These are phyloP conservation scores for Nothoprocta pentlandii DNA, from an alignment of 2,113 vertebrate genomes.

Conservation along the genomic window DNA sequence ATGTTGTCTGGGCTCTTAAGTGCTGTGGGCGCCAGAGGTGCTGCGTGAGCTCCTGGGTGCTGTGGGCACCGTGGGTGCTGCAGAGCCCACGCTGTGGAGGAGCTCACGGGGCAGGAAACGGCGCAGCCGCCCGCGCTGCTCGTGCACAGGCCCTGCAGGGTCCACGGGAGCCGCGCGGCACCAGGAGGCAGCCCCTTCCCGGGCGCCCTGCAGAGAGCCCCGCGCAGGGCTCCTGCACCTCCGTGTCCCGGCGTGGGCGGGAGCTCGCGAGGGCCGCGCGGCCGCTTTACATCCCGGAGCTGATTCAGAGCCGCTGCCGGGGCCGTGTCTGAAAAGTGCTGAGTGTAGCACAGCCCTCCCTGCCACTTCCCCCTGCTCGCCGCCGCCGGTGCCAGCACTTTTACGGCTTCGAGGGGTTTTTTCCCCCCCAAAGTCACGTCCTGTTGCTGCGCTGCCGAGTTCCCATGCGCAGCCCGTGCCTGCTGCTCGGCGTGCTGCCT, in stretches of 20 bases:
- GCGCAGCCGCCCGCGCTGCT: accelerated
- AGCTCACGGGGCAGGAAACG: background rate
- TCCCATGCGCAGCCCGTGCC: conserved; percentile 3
- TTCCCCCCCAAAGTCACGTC: conserved; percentile 41
- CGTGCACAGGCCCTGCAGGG: accelerated
- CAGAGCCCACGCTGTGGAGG: background rate
- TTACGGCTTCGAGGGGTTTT: background rate
- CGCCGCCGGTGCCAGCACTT: conserved; percentile 38
- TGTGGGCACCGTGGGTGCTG: no score
- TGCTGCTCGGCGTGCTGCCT: background rate
- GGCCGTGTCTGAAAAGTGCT: conserved; percentile 61
- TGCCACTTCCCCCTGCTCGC: conserved; percentile 60
- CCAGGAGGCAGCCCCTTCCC: accelerated
- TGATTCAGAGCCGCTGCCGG: conserved; percentile 53
- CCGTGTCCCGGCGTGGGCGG: no score
- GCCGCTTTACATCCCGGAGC: conserved; percentile 56
- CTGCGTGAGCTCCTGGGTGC: no score
- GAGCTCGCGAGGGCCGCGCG: background rate
- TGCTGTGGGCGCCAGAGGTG: no score
- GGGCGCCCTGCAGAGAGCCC: background rate
- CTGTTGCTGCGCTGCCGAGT: conserved; percentile 53
- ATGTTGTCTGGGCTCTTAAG: background rate
- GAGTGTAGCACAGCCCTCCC: conserved; percentile 58
- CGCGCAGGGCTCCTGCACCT: background rate
- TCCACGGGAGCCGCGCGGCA: background rate